phyloP scores from a whole-genome alignment of 2,113 vertebrate species.

The Phodopus roborovskii region DNA sequence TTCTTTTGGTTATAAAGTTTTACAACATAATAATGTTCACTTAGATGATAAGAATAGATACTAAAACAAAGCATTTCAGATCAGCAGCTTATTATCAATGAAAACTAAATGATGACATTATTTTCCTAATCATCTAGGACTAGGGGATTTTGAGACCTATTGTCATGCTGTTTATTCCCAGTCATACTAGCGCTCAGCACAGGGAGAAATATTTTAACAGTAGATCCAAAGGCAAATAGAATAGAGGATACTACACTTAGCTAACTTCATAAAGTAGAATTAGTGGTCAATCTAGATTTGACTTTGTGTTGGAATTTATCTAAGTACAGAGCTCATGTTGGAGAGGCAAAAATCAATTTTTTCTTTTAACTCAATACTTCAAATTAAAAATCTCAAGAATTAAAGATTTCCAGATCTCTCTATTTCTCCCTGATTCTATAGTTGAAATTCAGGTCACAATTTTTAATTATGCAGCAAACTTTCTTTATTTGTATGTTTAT shows the following conservation, averaged over 20 bases:
- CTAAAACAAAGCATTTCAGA: not conserved
- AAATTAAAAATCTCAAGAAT: not conserved
- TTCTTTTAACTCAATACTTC: not conserved
- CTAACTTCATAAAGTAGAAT: not conserved
- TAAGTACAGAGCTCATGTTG: not conserved
- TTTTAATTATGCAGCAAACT: not conserved
- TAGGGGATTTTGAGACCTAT: not conserved
- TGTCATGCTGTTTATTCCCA: not conserved
- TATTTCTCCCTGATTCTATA: not conserved
- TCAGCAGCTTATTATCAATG: not conserved
- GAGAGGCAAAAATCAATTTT: not conserved
- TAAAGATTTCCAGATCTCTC: not conserved
- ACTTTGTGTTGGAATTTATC: not conserved
- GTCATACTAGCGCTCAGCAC: not conserved
- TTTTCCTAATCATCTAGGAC: not conserved
- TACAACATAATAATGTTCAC: not conserved
- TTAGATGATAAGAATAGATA: not conserved
- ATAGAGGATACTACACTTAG: not conserved
- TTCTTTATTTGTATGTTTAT: not conserved
- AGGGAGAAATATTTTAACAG: not conserved
- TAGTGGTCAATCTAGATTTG: not conserved
- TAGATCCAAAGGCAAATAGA: not conserved
- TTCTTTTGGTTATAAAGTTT: not conserved
- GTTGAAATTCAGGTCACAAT: not conserved
- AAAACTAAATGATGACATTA: not conserved